These are phyloP conservation scores for Aramus guarauna DNA, from an alignment of 2,113 vertebrate genomes.

Conservation along the genomic window DNA sequence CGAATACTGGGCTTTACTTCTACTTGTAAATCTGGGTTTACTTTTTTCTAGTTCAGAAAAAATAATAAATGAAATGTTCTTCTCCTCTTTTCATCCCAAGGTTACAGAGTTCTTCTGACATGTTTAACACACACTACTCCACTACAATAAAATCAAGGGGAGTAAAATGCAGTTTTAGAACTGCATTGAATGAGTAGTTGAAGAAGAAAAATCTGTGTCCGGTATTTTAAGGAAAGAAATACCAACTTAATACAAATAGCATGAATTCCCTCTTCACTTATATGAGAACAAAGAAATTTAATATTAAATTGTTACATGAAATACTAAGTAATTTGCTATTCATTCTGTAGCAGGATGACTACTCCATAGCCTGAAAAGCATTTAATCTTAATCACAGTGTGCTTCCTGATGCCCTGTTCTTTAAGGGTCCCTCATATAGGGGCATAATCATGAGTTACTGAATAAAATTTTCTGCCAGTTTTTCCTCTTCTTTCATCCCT, in stretches of 20 bases:
- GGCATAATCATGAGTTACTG: background rate
- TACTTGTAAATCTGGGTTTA: slow-evolving; percentile 94
- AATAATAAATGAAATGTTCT: background rate
- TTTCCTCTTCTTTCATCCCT: background rate
- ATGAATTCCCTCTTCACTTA: background rate
- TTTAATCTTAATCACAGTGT: background rate
- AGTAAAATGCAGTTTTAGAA: background rate
- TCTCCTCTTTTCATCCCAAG: background rate
- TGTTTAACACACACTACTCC: background rate
- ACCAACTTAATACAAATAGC: background rate
- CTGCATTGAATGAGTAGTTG: background rate
- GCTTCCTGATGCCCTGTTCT: background rate
- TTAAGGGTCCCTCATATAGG: background rate
- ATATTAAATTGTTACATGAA: background rate
- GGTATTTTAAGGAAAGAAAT: background rate
- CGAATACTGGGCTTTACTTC: slow-evolving; percentile 95
- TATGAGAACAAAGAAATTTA: background rate
- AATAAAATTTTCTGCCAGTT: background rate
- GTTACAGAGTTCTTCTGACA: background rate
- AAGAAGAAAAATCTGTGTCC: background rate
- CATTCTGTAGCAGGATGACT: background rate
- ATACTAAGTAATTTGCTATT: background rate
- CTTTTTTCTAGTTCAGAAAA: slow-evolving; percentile 85
- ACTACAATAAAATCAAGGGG: background rate
- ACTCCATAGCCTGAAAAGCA: background rate